These are phyloP conservation scores for Protomyctophum bolini DNA, from an alignment of 2,113 vertebrate species.

Conservation along the genomic window DNA sequence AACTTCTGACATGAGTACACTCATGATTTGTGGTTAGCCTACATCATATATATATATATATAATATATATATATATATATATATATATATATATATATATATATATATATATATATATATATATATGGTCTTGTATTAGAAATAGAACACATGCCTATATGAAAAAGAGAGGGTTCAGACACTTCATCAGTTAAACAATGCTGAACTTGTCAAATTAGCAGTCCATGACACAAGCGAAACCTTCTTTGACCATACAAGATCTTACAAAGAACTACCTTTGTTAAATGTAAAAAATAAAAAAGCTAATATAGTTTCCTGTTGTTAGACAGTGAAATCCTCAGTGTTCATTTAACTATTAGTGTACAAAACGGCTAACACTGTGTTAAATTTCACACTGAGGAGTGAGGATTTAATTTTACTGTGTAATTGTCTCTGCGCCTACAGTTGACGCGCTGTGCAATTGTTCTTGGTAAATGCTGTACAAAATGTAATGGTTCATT, in stretches of 20 bases:
- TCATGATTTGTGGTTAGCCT: slow-evolving; percentile 40
- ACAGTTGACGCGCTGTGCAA: slow-evolving; percentile 54
- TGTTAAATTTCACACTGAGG: too few species aligned
- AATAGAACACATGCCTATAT: slow-evolving; percentile 16
- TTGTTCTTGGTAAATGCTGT: slow-evolving; percentile 63
- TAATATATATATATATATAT: too few species aligned
- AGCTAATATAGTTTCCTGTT: slow-evolving; percentile 56
- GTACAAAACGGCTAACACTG: too few species aligned
- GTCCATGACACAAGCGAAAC: slow-evolving; percentile 37
- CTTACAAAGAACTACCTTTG: slow-evolving; percentile 39
- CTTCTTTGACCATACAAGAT: slow-evolving; percentile 42
- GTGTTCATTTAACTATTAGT: too few species aligned
- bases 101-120: too few species aligned
- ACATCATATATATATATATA: slow-evolving; percentile 15
- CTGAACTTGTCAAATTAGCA: slow-evolving; percentile 52
- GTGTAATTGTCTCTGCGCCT: slow-evolving; percentile 61
- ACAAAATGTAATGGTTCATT: slow-evolving; percentile 57
- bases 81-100: too few species aligned
- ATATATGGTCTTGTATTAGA: not conserved
- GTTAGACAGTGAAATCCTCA: slow-evolving; percentile 28
- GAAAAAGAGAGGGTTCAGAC: slow-evolving; percentile 36
- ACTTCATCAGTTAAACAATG: slow-evolving; percentile 60
- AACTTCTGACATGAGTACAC: slow-evolving; percentile 39
- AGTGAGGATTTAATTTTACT: too few species aligned
- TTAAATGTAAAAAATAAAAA: slow-evolving; percentile 43